Evolutionary conservation across 2,797 vertebrate genomes (phyloP).

Genomic region (Apogon hyalosoma): DNA sequence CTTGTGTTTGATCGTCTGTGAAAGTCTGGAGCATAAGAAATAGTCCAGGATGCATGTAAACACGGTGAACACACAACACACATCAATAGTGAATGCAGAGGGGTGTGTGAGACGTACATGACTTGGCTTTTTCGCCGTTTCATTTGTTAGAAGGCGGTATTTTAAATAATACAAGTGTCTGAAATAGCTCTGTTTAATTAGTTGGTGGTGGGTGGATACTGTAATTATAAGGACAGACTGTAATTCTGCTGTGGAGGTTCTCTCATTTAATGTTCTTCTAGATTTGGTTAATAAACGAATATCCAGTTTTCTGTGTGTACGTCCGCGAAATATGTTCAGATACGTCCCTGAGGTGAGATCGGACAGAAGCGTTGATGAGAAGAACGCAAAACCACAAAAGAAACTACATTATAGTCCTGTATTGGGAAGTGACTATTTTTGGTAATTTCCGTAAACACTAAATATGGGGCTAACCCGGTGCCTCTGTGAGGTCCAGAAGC

Average conservation of each 20-base stretch:
- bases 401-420: no score
- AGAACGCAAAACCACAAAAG: no score
- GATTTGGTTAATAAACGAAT: slow-evolving; percentile 27
- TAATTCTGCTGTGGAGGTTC: slow-evolving; percentile 42
- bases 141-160: slow-evolving; percentile 1
- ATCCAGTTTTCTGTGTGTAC: neutral
- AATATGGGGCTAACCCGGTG: no score
- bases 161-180: slow-evolving; percentile 17
- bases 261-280: slow-evolving; percentile 12
- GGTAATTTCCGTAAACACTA: no score
- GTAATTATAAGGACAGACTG: slow-evolving; percentile 51
- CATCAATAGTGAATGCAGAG: slow-evolving; percentile 23
- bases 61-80: slow-evolving; percentile 21
- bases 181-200: slow-evolving; percentile 45
- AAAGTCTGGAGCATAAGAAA: neutral
- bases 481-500: no score
- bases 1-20: neutral
- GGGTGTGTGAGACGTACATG: neutral
- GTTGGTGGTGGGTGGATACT: slow-evolving; percentile 13
- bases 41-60: neutral
- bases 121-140: neutral
- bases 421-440: no score
- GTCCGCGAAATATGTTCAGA: no score
- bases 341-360: no score
- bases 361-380: no score